A percentile compares a stretch with the other conserved stretches of the same genome.
These are phyloP conservation scores for Drosophila lacertosa DNA, from an alignment of 1,140 invertebrate genomes.

Conservation along the genomic window DNA sequence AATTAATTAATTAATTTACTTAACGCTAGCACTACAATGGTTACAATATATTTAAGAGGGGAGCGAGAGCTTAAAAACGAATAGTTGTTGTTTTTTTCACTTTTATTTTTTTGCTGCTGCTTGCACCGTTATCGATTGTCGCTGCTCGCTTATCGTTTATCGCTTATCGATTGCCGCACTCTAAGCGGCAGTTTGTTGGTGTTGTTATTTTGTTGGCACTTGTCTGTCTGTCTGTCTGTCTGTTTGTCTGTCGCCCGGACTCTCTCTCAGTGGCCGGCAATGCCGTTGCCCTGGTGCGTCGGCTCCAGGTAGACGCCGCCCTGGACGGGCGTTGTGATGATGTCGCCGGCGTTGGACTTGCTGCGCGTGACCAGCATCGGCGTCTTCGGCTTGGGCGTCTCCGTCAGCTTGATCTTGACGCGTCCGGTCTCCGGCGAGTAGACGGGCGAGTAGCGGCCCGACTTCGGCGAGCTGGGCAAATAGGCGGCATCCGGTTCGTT, in stretches of 20 bases:
- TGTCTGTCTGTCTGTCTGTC: no score
- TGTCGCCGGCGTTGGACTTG: conserved; percentile 87
- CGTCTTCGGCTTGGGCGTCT: conserved; percentile 88
- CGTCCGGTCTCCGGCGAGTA: conserved; percentile 87
- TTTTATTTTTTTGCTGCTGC: conserved; percentile 5
- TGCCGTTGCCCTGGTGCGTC: conserved; percentile 35
- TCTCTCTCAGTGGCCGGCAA: conserved; percentile 46
- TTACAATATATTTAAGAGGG: conserved; percentile 57
- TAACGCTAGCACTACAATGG: conserved; percentile 67
- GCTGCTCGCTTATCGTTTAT: neutral
- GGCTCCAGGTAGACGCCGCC: conserved; percentile 17
- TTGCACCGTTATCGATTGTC: conserved; percentile 20
- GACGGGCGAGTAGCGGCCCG: conserved; percentile 84
- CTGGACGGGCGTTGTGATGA: conserved; percentile 85
- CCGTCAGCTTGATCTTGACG: conserved; percentile 87
- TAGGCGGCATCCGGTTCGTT: conserved; percentile 83
- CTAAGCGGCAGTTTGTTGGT: conserved; percentile 12
- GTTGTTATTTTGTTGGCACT: conserved; percentile 37
- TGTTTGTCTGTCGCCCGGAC: neutral
- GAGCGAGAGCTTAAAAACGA: conserved; percentile 67
- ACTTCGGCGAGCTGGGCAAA: conserved; percentile 84
- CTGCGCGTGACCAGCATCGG: conserved; percentile 87
- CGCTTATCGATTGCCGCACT: conserved; percentile 10
- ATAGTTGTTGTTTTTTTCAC: conserved; percentile 62
- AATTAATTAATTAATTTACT: conserved; percentile 73